Conservation (phyloP, 2,113 vertebrate species). For the Scolopax mira region DNA sequence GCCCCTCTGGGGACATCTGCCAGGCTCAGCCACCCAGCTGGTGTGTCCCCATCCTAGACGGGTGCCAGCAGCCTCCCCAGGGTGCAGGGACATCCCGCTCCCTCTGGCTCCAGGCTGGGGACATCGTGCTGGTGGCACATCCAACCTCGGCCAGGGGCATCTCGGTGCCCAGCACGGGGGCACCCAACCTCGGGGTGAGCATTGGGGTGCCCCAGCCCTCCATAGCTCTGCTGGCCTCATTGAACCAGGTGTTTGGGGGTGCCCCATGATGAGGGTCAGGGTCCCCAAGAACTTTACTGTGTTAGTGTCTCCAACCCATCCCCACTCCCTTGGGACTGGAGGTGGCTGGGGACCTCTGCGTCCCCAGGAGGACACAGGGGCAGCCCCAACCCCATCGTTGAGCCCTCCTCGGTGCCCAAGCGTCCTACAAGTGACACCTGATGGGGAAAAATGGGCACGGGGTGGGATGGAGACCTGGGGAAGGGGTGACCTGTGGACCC, state of each 20-base stretch:
- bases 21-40: neutral
- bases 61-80: neutral
- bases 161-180: neutral
- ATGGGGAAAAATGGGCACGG: neutral
- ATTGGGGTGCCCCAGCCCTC: neutral
- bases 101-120: neutral
- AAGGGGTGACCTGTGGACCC: neutral
- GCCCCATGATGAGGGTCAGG: rapidly evolving
- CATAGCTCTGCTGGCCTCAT: neutral
- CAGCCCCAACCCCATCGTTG: neutral
- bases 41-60: neutral
- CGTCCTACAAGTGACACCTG: neutral
- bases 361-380: neutral
- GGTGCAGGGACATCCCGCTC: neutral
- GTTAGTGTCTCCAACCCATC: rapidly evolving
- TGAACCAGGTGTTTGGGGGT: neutral
- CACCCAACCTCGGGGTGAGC: neutral
- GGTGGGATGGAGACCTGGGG: neutral
- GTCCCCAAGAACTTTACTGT: rapidly evolving
- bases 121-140: neutral
- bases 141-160: rapidly evolving
- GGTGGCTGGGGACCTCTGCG: neutral
- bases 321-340: neutral
- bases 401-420: neutral
- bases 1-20: conserved; percentile 3